These are phyloP conservation scores for Thaleichthys pacificus DNA, from an alignment of 2,797 vertebrate genomes.

Conservation along the genomic window DNA sequence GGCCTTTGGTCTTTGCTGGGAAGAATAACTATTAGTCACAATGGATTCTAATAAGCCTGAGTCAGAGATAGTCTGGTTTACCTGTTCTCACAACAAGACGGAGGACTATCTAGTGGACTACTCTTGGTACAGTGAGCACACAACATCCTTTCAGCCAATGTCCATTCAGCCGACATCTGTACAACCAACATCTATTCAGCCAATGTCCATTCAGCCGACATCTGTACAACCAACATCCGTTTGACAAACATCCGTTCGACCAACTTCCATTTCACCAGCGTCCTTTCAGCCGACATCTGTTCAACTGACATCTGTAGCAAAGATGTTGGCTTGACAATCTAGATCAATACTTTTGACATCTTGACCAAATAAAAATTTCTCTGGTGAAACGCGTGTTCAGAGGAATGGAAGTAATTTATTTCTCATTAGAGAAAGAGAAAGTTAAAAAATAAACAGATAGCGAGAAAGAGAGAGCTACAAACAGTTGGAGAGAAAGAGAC, in stretches of 20 bases:
- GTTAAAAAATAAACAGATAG: neutral
- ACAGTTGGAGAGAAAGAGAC: constrained; percentile 9
- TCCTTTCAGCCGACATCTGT: neutral
- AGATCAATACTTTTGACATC: neutral
- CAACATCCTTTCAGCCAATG: neutral
- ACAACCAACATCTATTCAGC: neutral
- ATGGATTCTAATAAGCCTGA: neutral
- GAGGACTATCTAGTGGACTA: neutral
- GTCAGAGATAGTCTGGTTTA: neutral
- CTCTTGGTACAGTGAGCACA: neutral
- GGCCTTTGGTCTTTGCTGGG: neutral
- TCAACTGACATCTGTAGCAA: no score
- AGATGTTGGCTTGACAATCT: neutral
- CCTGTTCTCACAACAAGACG: neutral
- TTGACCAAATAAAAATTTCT: neutral
- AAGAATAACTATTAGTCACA: neutral
- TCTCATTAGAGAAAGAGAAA: neutral
- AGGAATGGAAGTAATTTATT: neutral
- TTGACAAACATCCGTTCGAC: neutral
- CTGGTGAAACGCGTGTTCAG: neutral
- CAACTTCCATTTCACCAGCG: neutral
- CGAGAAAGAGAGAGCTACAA: constrained; percentile 11
- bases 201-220: neutral
- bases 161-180: neutral
- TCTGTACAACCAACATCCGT: neutral